Percentiles rank a stretch among this genome's conserved stretches.
phyloP scores from a whole-genome alignment of 1,140 invertebrate genomes.

The Drosophila yakuba region DNA sequence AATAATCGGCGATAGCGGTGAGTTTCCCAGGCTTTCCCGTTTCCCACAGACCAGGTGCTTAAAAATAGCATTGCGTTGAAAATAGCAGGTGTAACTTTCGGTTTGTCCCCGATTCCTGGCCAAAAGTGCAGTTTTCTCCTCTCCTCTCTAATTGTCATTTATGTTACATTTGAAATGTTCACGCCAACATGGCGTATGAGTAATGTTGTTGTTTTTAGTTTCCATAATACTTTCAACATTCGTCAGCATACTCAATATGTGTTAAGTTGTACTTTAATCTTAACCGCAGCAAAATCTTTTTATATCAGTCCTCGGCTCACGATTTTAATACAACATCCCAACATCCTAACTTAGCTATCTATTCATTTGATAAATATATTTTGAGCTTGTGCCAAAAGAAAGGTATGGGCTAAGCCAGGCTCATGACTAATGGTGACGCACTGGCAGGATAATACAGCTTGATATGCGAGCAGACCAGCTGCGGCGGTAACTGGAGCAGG shows the following conservation, averaged over 20 bases:
- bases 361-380: no score
- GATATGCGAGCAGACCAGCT: conserved; percentile 5
- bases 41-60: conserved; percentile 22
- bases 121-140: neutral
- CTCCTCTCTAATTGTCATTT: no score
- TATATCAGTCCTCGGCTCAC: no score
- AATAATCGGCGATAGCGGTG: conserved; percentile 98
- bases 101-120: conserved; percentile 11
- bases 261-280: no score
- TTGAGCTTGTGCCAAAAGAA: no score
- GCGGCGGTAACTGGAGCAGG: neutral
- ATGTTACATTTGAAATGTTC: neutral
- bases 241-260: neutral
- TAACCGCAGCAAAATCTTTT: no score
- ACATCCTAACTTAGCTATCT: no score
- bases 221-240: neutral
- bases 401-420: neutral
- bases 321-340: no score
- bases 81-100: conserved; percentile 6
- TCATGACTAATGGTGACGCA: conserved; percentile 30
- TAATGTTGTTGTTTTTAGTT: conserved; percentile 1
- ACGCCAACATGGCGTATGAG: conserved; percentile 4
- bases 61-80: conserved; percentile 23
- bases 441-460: conserved; percentile 15
- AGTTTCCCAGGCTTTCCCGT: conserved; percentile 82